Evolutionary conservation across 2,888 invertebrate species (phyloP).

Genomic region (Xanthostigma xanthostigma): DNA sequence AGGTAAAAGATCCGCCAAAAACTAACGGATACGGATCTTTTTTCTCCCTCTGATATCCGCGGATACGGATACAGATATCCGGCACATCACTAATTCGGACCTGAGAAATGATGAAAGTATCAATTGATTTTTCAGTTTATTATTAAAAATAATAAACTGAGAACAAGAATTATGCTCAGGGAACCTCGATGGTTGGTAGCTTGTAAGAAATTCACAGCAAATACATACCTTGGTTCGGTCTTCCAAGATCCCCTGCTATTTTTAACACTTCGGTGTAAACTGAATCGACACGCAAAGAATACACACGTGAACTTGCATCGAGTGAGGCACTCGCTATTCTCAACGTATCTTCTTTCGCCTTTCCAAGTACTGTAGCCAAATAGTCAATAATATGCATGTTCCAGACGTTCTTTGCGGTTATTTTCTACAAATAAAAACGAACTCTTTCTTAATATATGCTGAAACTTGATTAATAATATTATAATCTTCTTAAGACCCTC

Average conservation of each 20-base stretch:
- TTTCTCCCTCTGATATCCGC: too few species aligned
- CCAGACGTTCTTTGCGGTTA: constrained; percentile 81
- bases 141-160: too few species aligned
- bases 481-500: constrained; percentile 19
- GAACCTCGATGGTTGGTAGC: too few species aligned
- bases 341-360: constrained; percentile 51
- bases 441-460: background rate
- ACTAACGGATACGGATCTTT: too few species aligned
- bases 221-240: constrained; percentile 19
- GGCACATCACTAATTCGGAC: too few species aligned
- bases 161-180: too few species aligned
- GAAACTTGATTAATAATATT: background rate
- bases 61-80: too few species aligned
- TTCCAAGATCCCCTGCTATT: constrained; percentile 52
- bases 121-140: too few species aligned
- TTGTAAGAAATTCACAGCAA: too few species aligned
- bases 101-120: too few species aligned
- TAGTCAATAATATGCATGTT: constrained; percentile 74
- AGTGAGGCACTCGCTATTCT: constrained; percentile 74
- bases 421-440: constrained; percentile 46
- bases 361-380: constrained; percentile 58
- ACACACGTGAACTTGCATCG: constrained; percentile 80
- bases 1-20: too few species aligned
- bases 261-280: constrained; percentile 67
- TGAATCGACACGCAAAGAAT: constrained; percentile 74